Conservation (phyloP, 2,888 invertebrate genomes). For the Acholoe squamosa region DNA sequence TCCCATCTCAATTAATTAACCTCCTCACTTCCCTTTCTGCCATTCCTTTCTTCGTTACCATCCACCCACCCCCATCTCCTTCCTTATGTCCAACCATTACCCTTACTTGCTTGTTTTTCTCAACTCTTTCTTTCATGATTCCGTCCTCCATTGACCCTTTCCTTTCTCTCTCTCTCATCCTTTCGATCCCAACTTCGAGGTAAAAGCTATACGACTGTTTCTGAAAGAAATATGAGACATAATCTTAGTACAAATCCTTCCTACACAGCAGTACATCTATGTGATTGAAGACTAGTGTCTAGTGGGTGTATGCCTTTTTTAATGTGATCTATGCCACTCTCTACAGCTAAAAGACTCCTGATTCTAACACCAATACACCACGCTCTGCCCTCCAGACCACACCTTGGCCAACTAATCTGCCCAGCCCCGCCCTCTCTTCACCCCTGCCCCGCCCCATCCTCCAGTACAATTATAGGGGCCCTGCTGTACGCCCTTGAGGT, state of each 20-base stretch:
- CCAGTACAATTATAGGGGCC: not conserved
- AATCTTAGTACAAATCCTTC: no score
- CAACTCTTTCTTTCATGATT: not conserved
- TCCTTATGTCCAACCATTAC: not conserved
- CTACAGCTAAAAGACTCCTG: not conserved
- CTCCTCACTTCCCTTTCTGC: not conserved
- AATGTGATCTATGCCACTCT: not conserved
- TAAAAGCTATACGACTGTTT: no score
- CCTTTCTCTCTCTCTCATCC: not conserved
- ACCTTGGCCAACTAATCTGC: not conserved
- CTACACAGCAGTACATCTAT: no score
- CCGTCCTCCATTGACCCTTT: not conserved
- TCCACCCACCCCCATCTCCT: not conserved
- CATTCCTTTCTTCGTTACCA: not conserved
- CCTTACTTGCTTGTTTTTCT: not conserved
- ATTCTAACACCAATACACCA: not conserved
- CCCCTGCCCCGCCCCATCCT: not conserved
- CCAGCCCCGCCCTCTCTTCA: not conserved
- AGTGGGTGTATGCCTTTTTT: not conserved
- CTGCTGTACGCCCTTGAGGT: not conserved
- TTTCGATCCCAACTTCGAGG: not conserved
- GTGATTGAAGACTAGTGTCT: no score
- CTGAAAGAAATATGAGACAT: no score
- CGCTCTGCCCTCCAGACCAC: not conserved
- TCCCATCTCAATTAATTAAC: not conserved